Evolutionary conservation across 2,888 invertebrate genomes (phyloP), one percentile per base, ranked within the genome.

Genomic region (Cataglyphis rosenhaueri): DNA sequence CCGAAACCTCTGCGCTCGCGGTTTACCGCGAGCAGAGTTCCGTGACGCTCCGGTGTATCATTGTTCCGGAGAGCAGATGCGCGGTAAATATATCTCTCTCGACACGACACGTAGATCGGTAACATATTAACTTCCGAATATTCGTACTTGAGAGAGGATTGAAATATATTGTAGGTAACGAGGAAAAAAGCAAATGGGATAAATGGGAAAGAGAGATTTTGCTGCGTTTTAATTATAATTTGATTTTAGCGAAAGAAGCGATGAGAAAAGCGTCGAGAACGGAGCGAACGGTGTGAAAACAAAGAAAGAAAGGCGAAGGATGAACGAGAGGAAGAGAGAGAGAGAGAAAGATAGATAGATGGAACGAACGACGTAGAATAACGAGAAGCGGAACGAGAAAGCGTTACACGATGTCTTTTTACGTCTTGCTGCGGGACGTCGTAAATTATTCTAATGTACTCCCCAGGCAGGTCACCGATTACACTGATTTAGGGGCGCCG

Each of bases 391-490:
- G 83, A 65, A 74, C 81, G 81, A 64, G 48, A 81, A 78, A 84
- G 78, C 66, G 71, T 87, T 84, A 87, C 85, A 76, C 85, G 76
- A 76, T 87, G 85, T 82, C 85, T 91, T 89, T 89, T 91, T 91
- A 89, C 83, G 85, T 87, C 85, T 88, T 87, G 71, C 84, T 85
- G 81, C 85, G 88, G 85, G 81, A 79, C 83, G 88, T 82, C 88
- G 91, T 92, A 91, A 93, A 93, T 93, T 93, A 93, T 91, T 91
- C 91, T 93, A 93, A 93, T 93, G 92, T 92, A 93, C 92, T 93
- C 92, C 91, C 92, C 86, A 87, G 91, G 92, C 92, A 91, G 92
- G 89, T 90, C 90, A 90, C 90, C 90, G 92, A 92, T 92, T 93
- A 92, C 91, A 91, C 93, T 93, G 92, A 92, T 93, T 93, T 92